phyloP scores from a whole-genome alignment of 2,113 vertebrate genomes.

The Empidonax traillii region DNA sequence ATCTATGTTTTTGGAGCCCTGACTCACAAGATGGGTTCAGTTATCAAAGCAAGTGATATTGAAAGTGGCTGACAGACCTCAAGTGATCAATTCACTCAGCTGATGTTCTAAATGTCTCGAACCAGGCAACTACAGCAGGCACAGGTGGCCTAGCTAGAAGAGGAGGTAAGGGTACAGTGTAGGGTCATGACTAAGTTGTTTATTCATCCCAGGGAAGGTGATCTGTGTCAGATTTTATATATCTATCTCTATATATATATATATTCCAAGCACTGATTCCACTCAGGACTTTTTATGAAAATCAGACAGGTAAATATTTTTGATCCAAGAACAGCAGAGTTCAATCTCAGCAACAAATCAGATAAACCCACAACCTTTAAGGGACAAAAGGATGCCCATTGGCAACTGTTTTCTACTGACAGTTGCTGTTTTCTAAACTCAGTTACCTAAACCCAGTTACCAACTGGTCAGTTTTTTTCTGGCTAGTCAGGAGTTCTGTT shows the following conservation, averaged over 20 bases:
- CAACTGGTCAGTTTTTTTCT: background rate
- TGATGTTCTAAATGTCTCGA: background rate
- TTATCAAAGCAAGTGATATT: background rate
- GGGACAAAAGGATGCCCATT: background rate
- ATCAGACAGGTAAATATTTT: background rate
- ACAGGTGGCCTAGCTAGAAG: background rate
- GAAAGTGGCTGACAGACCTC: background rate
- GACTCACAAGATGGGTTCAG: background rate
- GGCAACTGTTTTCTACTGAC: background rate
- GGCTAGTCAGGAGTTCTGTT: background rate
- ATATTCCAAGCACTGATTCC: background rate
- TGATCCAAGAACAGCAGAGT: background rate
- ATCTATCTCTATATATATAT: too few relatives aligned
- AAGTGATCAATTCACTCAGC: background rate
- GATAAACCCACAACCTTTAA: background rate
- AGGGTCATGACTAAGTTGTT: background rate
- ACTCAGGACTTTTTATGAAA: background rate
- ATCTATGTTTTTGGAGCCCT: background rate
- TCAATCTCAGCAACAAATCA: background rate
- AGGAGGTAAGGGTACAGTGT: background rate
- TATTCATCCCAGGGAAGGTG: background rate
- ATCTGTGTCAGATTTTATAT: background rate
- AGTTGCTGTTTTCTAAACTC: background rate
- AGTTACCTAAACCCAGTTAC: background rate
- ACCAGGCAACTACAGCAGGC: background rate